Percentiles rank a stretch among this genome's conserved stretches.
Conservation (phyloP, 2,888 invertebrate species). For the Tinea trinotella region DNA sequence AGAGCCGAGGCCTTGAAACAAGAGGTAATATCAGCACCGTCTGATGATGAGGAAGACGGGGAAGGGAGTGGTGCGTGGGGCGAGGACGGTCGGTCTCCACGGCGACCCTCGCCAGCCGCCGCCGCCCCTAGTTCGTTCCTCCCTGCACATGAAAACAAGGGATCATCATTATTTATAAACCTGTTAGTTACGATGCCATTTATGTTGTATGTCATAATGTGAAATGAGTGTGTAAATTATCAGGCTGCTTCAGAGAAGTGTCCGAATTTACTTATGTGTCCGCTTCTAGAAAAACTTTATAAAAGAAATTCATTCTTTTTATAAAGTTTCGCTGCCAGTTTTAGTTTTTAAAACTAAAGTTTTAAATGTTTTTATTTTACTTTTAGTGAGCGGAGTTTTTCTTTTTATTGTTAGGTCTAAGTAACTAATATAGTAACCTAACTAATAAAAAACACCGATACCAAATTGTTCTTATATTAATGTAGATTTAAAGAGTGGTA, state of each 20-base stretch:
- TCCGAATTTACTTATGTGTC: neutral
- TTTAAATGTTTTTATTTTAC: neutral
- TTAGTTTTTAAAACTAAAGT: neutral
- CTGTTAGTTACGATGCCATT: slow-evolving; percentile 26
- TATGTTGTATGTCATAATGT: slow-evolving; percentile 20
- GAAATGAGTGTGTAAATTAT: slow-evolving; percentile 2
- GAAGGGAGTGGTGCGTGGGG: slow-evolving; percentile 57
- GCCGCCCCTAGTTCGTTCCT: slow-evolving; percentile 56
- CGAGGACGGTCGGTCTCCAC: slow-evolving; percentile 36
- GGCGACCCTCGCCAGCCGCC: slow-evolving; percentile 34
- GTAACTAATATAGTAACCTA: too few species aligned
- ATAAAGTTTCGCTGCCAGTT: neutral
- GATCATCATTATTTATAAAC: slow-evolving; percentile 26
- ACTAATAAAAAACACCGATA: too few species aligned
- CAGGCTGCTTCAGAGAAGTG: slow-evolving; percentile 3
- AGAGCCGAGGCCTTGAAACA: slow-evolving; percentile 51
- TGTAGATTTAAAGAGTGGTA: too few species aligned
- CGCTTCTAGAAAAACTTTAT: neutral
- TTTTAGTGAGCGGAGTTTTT: neutral
- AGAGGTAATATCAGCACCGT: slow-evolving; percentile 43
- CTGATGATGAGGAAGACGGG: slow-evolving; percentile 58
- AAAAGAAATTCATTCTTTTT: neutral
- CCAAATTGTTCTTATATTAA: neutral
- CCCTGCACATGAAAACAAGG: slow-evolving; percentile 47
- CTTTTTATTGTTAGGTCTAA: too few species aligned